Evolutionary conservation across 1,140 invertebrate genomes (phyloP).

Genomic region (Campodea augens): DNA sequence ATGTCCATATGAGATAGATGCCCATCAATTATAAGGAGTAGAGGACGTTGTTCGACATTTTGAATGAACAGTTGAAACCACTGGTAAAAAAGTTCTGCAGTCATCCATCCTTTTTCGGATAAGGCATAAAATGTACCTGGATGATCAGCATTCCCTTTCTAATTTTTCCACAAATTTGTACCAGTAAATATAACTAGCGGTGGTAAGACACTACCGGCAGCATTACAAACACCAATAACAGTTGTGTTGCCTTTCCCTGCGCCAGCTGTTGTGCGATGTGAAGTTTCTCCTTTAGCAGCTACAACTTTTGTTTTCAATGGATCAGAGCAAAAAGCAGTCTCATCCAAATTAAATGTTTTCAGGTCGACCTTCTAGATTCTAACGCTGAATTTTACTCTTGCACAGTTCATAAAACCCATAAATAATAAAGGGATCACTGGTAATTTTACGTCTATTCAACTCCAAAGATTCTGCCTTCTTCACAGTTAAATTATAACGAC

Average conservation of each 20-base stretch:
- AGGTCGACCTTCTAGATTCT: constrained; percentile 11
- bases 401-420: constrained; percentile 11
- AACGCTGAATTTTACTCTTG: constrained; percentile 3
- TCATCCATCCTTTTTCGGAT: too few species aligned
- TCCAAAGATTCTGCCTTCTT: constrained; percentile 8
- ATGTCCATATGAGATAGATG: too few species aligned
- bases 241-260: constrained; percentile 10
- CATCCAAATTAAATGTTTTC: constrained; percentile 13
- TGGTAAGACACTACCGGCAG: constrained; percentile 6
- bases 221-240: constrained; percentile 3
- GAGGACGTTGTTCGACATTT: too few species aligned
- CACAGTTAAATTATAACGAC: too few species aligned
- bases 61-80: too few species aligned
- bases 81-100: too few species aligned
- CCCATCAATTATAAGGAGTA: too few species aligned
- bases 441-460: neutral
- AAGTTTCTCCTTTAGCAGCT: constrained; percentile 5
- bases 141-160: too few species aligned
- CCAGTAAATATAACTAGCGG: too few species aligned
- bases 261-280: constrained; percentile 9
- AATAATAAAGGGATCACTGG: constrained; percentile 12
- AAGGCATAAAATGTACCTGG: too few species aligned
- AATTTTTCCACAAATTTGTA: too few species aligned
- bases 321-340: constrained; percentile 12
- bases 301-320: constrained; percentile 12